Conservation (phyloP, 2,113 vertebrate species). For the Myrmecophaga tridactyla region DNA sequence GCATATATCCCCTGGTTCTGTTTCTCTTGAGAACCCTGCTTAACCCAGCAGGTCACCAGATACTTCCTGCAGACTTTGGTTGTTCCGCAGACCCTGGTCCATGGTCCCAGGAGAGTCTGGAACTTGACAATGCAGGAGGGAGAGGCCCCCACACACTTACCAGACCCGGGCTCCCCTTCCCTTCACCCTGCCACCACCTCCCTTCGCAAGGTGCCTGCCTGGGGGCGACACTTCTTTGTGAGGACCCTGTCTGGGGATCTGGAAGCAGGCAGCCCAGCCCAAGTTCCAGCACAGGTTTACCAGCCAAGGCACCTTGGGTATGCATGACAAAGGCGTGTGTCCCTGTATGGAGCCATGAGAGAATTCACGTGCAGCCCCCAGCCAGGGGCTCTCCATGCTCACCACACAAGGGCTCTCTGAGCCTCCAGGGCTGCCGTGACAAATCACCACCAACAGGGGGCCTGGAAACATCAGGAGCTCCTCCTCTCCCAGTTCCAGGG, state of each 20-base stretch:
- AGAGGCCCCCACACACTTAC: neutral
- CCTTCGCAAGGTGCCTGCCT: accelerated
- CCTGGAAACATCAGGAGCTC: no score
- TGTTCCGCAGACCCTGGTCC: accelerated
- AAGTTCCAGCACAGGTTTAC: neutral
- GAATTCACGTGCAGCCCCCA: no score
- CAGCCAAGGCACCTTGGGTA: accelerated
- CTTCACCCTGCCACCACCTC: neutral
- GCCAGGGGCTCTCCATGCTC: no score
- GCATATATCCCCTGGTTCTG: no score
- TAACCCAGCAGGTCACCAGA: neutral
- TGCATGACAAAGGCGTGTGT: accelerated
- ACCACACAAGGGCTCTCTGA: no score
- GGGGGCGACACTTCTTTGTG: neutral
- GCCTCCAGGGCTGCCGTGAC: no score
- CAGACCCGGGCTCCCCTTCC: neutral
- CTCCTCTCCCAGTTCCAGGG: no score
- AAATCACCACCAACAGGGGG: no score
- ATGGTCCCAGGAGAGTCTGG: neutral
- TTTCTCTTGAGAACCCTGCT: neutral
- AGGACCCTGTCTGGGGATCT: neutral
- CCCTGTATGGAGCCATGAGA: no score
- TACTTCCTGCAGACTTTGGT: accelerated
- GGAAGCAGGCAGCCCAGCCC: neutral
- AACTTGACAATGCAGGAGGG: no score